A percentile compares a stretch with the other conserved stretches of the same genome.
phyloP scores from a whole-genome alignment of 2,888 invertebrate genomes.

The Drosophila borborema region DNA sequence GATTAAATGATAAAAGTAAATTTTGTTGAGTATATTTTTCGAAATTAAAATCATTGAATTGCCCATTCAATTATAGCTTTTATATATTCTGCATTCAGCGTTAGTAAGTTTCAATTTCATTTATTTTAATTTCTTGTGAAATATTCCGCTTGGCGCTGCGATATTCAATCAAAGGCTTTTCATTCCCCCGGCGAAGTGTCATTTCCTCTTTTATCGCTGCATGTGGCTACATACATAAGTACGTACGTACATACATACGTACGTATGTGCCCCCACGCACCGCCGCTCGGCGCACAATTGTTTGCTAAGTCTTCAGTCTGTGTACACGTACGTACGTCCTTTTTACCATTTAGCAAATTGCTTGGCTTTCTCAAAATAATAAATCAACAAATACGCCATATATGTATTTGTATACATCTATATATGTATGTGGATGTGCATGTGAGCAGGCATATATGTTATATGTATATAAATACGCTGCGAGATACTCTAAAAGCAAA shows the following conservation, averaged over 20 bases:
- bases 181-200: conserved; percentile 25
- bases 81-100: neutral
- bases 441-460: conserved; percentile 15
- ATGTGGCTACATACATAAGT: conserved; percentile 12
- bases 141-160: conserved; percentile 18
- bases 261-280: conserved; percentile 1
- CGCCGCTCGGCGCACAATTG: conserved; percentile 48
- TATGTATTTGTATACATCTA: conserved; percentile 1
- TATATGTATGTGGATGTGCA: neutral
- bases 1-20: neutral
- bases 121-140: conserved; percentile 12
- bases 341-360: conserved; percentile 75
- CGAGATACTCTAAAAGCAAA: conserved; percentile 40
- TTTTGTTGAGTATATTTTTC: neutral
- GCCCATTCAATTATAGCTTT: neutral
- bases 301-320: conserved; percentile 59
- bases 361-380: conserved; percentile 79
- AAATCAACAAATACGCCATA: conserved; percentile 69
- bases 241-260: neutral
- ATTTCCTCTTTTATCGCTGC: conserved; percentile 32
- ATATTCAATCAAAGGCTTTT: conserved; percentile 37
- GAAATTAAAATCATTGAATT: neutral
- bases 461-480: conserved; percentile 25
- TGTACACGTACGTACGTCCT: conserved; percentile 43
- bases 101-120: conserved; percentile 2